Base-by-base conservation (phyloP, 2,888 invertebrate species). In the Agriotes lineatus region DNA sequence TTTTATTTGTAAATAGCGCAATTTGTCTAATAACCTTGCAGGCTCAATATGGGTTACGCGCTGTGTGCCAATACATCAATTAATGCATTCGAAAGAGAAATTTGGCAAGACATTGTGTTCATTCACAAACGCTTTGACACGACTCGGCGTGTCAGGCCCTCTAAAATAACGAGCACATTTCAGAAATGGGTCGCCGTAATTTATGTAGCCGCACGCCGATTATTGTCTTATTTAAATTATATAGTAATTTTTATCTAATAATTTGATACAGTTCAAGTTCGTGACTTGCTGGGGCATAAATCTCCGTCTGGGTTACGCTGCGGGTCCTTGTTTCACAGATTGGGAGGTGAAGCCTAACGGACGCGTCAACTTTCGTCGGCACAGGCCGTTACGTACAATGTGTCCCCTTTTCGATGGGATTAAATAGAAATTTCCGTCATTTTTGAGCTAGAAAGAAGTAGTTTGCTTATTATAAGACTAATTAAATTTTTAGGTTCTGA, bases 241-340 rank as follows among this genome's bases (percentile, higher is more conserved):
- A 64, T 14, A 44, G 64, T 16, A 63, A 72, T 64, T 71, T 71
- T 71, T 69, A 66, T 66, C 57, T 56, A 61, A 69, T 71, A 69
- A 71, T 69, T 71, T 69, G 69, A 66, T 71, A 69, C 71, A 69
- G 64, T 71, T 69, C 66, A 69, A 62, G 65, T 48, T 69, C 71
- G 71, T 71, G 71, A 71, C 71, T 63, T 54, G 25, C 16, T 22
- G 12, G 35, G 52, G 19, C 52, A 52, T 62, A 62, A 62, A 62
- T 62, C 50, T 48, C 37, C 12, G 20, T 54, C 14, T 18, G 22
- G 33, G 54, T 54, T 54, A 54, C 54, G 54, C 39, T 50, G 19
- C 42, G 0, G 42, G 62, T 54, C 54, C 62, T 52, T 62, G 45
- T 22, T n/a, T 7, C 33, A 54, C 44, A 54, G 54, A 62, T 62